phyloP scores from a whole-genome alignment of 2,888 invertebrate genomes.

The Salpingus planirostris region DNA sequence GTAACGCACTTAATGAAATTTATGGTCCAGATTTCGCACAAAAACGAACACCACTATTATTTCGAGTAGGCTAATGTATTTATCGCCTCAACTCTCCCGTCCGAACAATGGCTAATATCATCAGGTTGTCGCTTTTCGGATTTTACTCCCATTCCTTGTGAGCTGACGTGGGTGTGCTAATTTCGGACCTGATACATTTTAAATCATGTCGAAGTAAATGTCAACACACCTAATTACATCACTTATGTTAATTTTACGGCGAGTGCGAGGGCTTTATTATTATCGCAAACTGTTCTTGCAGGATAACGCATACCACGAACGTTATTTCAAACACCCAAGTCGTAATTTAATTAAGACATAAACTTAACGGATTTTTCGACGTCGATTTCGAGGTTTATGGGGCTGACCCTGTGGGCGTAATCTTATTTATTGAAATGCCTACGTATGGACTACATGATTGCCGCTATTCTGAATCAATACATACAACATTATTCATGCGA shows the following conservation, averaged over 20 bases:
- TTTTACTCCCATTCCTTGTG: not conserved
- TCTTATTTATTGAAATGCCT: not conserved
- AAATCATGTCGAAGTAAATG: slow-evolving; percentile 11
- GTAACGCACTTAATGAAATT: slow-evolving; percentile 41
- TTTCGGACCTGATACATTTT: slow-evolving; percentile 6
- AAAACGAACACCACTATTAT: slow-evolving; percentile 32
- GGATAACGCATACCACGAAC: too few species aligned
- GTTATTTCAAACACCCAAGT: slow-evolving; percentile 10
- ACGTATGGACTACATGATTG: not conserved
- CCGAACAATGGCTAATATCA: slow-evolving; percentile 39
- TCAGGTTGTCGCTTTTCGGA: slow-evolving; percentile 34
- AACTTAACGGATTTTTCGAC: slow-evolving; percentile 9
- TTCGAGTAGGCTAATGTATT: slow-evolving; percentile 38
- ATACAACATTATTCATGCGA: too few species aligned
- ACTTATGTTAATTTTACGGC: slow-evolving; percentile 14
- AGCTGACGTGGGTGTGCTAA: slow-evolving; percentile 2
- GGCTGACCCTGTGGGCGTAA: slow-evolving; percentile 5
- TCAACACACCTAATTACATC: slow-evolving; percentile 15
- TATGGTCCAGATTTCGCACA: slow-evolving; percentile 36
- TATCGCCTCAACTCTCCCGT: slow-evolving; percentile 36
- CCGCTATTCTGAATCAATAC: too few species aligned
- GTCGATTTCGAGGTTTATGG: slow-evolving; percentile 10
- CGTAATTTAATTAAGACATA: slow-evolving; percentile 15
- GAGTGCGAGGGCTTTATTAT: slow-evolving; percentile 11
- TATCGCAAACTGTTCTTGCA: too few species aligned